Conservation (phyloP, 2,113 vertebrate genomes). For the Mesoclemmys tuberculata region DNA sequence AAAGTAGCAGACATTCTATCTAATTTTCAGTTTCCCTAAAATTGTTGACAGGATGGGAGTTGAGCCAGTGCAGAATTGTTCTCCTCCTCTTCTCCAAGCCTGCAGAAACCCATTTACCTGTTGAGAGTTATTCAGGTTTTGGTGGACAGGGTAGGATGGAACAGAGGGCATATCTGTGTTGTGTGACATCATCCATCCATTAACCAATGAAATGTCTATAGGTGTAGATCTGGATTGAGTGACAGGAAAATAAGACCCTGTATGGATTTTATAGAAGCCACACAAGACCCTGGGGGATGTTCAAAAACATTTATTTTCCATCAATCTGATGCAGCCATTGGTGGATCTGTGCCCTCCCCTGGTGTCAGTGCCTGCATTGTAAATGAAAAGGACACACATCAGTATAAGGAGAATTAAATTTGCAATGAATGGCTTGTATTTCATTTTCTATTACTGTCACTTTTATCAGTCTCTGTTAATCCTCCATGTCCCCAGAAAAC, state of each 20-base stretch:
- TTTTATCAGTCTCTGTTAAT: slow-evolving; percentile 14
- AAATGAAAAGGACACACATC: not conserved
- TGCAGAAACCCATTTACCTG: rapidly evolving
- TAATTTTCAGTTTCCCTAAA: not conserved
- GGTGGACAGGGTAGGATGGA: not conserved
- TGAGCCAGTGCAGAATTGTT: not conserved
- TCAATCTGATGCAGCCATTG: not conserved
- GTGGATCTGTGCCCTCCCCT: not conserved
- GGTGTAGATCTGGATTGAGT: not conserved
- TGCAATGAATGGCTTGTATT: slow-evolving; percentile 14
- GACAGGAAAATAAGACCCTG: not conserved
- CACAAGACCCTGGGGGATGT: not conserved
- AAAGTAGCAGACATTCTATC: not conserved
- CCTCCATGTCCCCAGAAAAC: slow-evolving; percentile 15
- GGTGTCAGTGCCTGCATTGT: not conserved
- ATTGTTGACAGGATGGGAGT: not conserved
- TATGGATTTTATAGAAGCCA: slow-evolving; percentile 3
- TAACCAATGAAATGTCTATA: not conserved
- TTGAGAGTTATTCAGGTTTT: not conserved
- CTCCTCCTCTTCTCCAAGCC: not conserved
- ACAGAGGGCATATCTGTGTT: not conserved
- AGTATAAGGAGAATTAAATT: slow-evolving; percentile 31
- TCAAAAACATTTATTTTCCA: slow-evolving; percentile 22
- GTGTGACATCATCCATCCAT: not conserved
- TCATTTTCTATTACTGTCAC: slow-evolving; percentile 1